Evolutionary conservation across 2,797 vertebrate genomes (phyloP).

Genomic region (Acipenser oxyrinchus): DNA sequence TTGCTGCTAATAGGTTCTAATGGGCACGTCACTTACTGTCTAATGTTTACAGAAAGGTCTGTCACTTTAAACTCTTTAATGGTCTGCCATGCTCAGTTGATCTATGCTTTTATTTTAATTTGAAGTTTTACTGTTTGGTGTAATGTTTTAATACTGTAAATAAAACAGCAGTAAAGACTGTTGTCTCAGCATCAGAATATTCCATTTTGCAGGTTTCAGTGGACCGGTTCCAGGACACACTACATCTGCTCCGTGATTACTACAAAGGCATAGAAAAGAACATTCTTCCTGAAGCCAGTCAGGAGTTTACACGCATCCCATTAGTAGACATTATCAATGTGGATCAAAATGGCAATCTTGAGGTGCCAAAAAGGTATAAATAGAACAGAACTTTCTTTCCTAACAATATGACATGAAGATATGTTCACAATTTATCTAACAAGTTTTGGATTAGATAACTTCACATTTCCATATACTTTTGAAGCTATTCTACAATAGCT

Average conservation of each 20-base stretch:
- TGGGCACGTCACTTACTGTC: background rate
- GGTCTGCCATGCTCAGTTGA: too few species aligned
- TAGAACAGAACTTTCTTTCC: background rate
- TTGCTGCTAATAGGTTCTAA: too few species aligned
- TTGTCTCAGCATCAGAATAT: background rate
- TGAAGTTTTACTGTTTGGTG: background rate
- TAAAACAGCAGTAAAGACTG: background rate
- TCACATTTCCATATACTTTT: too few species aligned
- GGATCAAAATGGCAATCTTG: conserved; percentile 26
- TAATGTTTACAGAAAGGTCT: background rate
- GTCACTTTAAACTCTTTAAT: too few species aligned
- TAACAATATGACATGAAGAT: too few species aligned
- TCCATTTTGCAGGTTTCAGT: conserved; percentile 66
- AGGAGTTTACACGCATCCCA: conserved; percentile 50
- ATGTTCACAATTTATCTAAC: too few species aligned
- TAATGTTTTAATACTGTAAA: background rate
- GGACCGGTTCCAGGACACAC: conserved; percentile 74
- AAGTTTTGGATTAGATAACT: too few species aligned
- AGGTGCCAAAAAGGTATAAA: conserved; percentile 10
- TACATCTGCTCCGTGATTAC: conserved; percentile 70
- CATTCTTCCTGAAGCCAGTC: conserved; percentile 36
- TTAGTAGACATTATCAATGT: conserved; percentile 47
- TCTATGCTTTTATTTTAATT: background rate
- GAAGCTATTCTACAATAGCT: too few species aligned
- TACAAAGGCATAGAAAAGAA: conserved; percentile 66